Conservation (phyloP, 2,797 vertebrate genomes). For the Chelonia mydas region DNA sequence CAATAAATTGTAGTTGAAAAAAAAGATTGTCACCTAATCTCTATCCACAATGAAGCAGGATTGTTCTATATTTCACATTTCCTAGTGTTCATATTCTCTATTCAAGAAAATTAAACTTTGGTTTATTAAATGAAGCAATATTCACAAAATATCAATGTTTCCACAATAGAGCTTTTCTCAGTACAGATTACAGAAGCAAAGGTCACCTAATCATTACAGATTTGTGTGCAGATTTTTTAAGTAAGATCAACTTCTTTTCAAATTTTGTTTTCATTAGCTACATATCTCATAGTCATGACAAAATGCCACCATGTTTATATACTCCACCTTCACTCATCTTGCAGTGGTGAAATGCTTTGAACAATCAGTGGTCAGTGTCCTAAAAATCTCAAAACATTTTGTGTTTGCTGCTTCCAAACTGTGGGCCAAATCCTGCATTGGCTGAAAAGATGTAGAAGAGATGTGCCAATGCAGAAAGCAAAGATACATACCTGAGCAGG, state of each 20-base stretch:
- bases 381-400: background rate
- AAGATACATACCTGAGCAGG: background rate
- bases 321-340: background rate
- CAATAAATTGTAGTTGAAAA: background rate
- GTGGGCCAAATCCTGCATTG: background rate
- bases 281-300: background rate
- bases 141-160: background rate
- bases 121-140: background rate
- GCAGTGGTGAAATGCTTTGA: background rate
- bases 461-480: too few relatives aligned
- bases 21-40: background rate
- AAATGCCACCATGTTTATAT: background rate
- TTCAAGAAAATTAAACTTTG: background rate
- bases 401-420: background rate
- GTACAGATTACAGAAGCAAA: conserved; percentile 15
- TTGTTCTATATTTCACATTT: background rate
- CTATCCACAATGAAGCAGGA: background rate
- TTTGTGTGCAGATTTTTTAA: background rate
- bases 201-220: background rate
- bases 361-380: background rate
- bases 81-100: background rate
- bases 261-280: background rate
- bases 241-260: background rate
- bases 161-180: background rate
- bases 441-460: too few relatives aligned